These are phyloP conservation scores for Masnerella sp. DNA, from an alignment of 2,888 invertebrate genomes.

Conservation along the genomic window DNA sequence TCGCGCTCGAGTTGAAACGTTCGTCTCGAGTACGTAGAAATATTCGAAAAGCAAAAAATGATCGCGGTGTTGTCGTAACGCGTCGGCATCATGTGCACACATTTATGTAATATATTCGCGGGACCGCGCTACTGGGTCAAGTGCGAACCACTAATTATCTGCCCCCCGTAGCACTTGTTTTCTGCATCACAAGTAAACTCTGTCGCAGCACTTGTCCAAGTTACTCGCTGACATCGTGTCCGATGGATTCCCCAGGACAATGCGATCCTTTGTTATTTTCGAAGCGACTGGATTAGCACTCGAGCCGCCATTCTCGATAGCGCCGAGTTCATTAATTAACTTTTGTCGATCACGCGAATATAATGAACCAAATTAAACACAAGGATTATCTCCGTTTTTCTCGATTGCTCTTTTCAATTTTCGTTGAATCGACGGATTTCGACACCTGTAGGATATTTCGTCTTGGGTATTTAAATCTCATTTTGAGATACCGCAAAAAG, in stretches of 20 bases:
- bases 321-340: conserved; percentile 49
- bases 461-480: too few species aligned
- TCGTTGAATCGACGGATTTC: conserved; percentile 7
- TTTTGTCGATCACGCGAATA: conserved; percentile 49
- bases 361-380: conserved; percentile 37
- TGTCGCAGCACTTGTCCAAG: conserved; percentile 56
- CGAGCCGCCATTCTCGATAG: conserved; percentile 35
- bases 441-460: too few species aligned
- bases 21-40: too few species aligned
- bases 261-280: conserved; percentile 52
- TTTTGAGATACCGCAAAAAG: too few species aligned
- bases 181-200: conserved; percentile 58
- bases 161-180: conserved; percentile 59
- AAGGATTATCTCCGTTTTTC: conserved; percentile 40
- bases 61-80: conserved; percentile 19
- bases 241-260: conserved; percentile 51
- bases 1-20: too few species aligned
- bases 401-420: too few species aligned
- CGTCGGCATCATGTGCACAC: conserved; percentile 20
- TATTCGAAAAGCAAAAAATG: too few species aligned
- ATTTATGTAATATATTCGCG: conserved; percentile 46
- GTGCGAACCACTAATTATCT: conserved; percentile 61
- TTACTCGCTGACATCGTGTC: conserved; percentile 43
- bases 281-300: conserved; percentile 40
- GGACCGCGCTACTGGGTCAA: conserved; percentile 58